phyloP scores from a whole-genome alignment of 2,797 vertebrate species.

The Crenichthys baileyi region DNA sequence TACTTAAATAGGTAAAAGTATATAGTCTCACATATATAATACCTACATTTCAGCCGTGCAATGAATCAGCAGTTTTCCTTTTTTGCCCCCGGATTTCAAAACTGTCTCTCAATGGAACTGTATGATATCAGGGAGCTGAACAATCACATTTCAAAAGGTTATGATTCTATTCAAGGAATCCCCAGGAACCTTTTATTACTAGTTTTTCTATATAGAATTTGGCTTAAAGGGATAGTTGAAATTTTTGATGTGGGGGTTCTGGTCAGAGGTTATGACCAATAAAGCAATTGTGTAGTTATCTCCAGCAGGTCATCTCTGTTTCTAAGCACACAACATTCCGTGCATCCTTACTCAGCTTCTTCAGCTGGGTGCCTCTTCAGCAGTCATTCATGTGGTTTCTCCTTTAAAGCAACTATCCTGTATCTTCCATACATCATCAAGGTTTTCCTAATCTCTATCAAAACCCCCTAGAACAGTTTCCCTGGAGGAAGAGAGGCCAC shows the following conservation, averaged over 20 bases:
- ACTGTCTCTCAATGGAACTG: background rate
- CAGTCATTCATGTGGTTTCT: background rate
- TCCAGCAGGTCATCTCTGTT: background rate
- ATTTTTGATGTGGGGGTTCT: background rate
- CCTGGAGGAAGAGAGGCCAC: too few relatives aligned
- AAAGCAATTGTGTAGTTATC: too few relatives aligned
- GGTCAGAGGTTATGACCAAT: background rate
- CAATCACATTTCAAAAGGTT: background rate
- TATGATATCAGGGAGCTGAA: background rate
- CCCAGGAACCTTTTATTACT: background rate
- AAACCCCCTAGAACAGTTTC: background rate
- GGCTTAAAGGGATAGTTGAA: background rate
- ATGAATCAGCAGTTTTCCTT: constrained; percentile 3
- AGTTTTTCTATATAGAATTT: background rate
- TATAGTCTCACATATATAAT: background rate
- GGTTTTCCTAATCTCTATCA: background rate
- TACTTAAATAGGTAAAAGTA: constrained; percentile 12
- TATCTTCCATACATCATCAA: too few relatives aligned
- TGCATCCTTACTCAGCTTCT: background rate
- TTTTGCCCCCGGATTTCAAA: constrained; percentile 18
- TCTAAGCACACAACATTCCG: background rate
- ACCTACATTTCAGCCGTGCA: background rate
- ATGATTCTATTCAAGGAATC: background rate
- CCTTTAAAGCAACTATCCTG: background rate
- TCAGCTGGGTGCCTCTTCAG: background rate